Percentiles rank a stretch among this genome's conserved stretches.
These are phyloP conservation scores for Chloroceryle aenea DNA, from an alignment of 2,113 vertebrate genomes.

Conservation along the genomic window DNA sequence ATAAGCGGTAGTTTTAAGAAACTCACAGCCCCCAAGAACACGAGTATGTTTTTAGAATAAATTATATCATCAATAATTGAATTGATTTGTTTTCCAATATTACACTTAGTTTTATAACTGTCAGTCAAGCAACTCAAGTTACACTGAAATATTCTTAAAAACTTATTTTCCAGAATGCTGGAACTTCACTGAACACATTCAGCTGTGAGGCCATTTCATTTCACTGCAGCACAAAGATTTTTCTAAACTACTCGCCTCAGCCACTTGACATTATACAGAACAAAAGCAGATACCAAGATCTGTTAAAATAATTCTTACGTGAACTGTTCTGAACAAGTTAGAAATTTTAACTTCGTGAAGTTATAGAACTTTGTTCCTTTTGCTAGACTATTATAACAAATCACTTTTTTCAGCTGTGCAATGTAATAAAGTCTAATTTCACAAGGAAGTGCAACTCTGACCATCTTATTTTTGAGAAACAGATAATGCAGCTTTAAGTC, in stretches of 20 bases:
- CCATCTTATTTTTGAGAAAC: background rate
- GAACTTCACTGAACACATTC: background rate
- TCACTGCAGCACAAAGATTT: background rate
- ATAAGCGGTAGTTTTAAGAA: conserved; percentile 80
- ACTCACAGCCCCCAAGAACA: background rate
- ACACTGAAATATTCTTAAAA: background rate
- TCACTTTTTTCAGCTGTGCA: background rate
- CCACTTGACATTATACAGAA: accelerated
- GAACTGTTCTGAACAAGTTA: background rate
- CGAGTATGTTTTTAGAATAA: conserved; percentile 57
- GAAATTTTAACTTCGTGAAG: background rate
- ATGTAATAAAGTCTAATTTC: conserved; percentile 4
- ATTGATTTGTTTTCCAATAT: conserved; percentile 50
- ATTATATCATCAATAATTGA: conserved; percentile 20
- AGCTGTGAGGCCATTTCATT: accelerated
- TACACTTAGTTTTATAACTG: background rate
- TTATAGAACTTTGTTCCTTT: background rate
- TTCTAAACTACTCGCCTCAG: background rate
- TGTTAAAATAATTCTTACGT: background rate
- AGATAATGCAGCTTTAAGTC: accelerated
- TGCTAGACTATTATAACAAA: background rate
- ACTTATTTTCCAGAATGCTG: background rate
- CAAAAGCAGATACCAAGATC: background rate
- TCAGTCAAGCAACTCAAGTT: background rate
- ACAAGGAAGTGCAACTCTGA: background rate